Conservation (phyloP, 2,113 vertebrate species). For the Ceuthmochares aereus region DNA sequence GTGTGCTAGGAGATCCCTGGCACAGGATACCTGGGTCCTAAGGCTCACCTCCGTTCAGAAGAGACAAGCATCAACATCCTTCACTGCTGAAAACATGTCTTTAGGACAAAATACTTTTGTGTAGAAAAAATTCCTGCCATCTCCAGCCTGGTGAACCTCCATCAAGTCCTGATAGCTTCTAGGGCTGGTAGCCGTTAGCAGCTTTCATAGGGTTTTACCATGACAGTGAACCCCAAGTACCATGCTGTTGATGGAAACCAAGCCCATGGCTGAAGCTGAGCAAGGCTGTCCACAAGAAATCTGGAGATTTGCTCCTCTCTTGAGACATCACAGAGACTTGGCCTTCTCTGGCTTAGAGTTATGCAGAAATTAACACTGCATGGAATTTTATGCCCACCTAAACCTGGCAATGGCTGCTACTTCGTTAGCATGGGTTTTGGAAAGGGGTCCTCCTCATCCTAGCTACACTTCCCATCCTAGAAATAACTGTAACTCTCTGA, state of each 20-base stretch:
- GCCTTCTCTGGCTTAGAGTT: neutral
- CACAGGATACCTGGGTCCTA: neutral
- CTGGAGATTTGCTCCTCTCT: neutral
- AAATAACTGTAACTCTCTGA: neutral
- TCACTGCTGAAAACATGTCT: neutral
- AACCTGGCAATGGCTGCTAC: neutral
- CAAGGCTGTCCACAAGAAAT: neutral
- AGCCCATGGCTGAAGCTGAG: neutral
- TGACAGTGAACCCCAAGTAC: neutral
- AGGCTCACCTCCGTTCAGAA: neutral
- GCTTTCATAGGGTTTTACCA: fast-evolving
- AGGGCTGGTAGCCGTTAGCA: neutral
- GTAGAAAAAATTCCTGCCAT: neutral
- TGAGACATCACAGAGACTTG: neutral
- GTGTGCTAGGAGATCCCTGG: neutral
- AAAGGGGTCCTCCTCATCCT: neutral
- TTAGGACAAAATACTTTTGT: neutral
- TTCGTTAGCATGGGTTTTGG: neutral
- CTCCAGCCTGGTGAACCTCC: neutral
- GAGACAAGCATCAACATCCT: neutral
- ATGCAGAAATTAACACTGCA: neutral
- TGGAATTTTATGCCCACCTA: neutral
- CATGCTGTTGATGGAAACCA: neutral
- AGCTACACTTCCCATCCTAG: neutral
- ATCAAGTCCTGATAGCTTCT: neutral